Percentiles rank a stretch among this genome's conserved stretches.
phyloP scores from a whole-genome alignment of 2,888 invertebrate genomes.

The Diaphora mendica region DNA sequence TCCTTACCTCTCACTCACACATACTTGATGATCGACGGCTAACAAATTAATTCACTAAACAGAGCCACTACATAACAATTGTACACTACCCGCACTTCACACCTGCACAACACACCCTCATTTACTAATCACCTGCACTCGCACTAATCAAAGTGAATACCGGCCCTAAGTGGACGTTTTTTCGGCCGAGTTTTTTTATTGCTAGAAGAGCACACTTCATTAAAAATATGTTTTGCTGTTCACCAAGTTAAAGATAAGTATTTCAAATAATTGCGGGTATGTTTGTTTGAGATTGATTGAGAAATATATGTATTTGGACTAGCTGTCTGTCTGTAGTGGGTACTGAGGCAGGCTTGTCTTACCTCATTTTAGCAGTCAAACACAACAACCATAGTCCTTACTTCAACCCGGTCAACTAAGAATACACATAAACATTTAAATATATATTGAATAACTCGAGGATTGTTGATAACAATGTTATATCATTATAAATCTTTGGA shows the following conservation, averaged over 20 bases:
- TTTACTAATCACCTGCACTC: too few species aligned
- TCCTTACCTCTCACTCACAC: too few species aligned
- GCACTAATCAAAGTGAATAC: too few species aligned
- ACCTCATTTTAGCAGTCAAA: neutral
- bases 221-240: slow-evolving; percentile 7
- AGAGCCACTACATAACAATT: too few species aligned
- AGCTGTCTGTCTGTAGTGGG: neutral
- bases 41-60: too few species aligned
- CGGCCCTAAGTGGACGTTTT: too few species aligned
- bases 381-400: neutral
- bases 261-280: neutral
- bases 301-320: neutral
- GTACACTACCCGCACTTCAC: too few species aligned
- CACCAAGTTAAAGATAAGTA: neutral
- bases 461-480: slow-evolving; percentile 20
- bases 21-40: too few species aligned
- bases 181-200: neutral
- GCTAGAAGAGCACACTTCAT: slow-evolving; percentile 4
- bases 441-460: slow-evolving; percentile 30
- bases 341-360: neutral
- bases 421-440: neutral
- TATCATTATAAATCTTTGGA: neutral
- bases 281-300: neutral
- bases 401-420: neutral
- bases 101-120: too few species aligned